These are phyloP conservation scores for Lasioglossum albipes DNA, from an alignment of 1,140 invertebrate species.

Conservation along the genomic window DNA sequence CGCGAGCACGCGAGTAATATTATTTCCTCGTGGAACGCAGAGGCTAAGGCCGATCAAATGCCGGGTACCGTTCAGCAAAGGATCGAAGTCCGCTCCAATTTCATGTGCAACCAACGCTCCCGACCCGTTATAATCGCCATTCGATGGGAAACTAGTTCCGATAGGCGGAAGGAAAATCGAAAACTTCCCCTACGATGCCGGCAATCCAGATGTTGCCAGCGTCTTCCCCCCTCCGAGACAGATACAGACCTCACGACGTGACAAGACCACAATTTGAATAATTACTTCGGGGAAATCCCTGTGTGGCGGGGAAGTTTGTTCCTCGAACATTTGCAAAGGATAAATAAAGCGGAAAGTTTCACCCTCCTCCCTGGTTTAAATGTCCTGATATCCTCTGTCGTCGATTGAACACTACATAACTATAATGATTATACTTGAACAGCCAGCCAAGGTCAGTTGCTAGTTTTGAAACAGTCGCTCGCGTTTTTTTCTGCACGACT, in stretches of 20 bases:
- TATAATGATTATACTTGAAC: too few relatives aligned
- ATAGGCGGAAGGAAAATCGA: conserved; percentile 40
- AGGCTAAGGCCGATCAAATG: conserved; percentile 53
- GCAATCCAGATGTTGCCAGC: conserved; percentile 33
- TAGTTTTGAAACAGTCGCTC: not conserved
- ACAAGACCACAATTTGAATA: not conserved
- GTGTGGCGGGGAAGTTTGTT: too few relatives aligned
- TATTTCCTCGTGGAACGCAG: conserved; percentile 51
- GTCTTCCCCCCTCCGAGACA: conserved; percentile 14
- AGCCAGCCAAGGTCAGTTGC: not conserved
- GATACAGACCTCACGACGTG: conserved; percentile 20
- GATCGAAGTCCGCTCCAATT: conserved; percentile 65
- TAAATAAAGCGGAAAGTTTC: too few relatives aligned
- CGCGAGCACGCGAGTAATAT: conserved; percentile 41
- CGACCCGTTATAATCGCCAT: conserved; percentile 54
- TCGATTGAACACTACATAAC: too few relatives aligned
- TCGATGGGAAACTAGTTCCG: conserved; percentile 40
- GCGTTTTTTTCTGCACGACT: not conserved
- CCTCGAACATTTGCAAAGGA: too few relatives aligned
- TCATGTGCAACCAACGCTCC: conserved; percentile 52
- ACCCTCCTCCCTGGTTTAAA: too few relatives aligned
- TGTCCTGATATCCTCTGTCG: too few relatives aligned
- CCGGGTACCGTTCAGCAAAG: conserved; percentile 59
- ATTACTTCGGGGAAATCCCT: too few relatives aligned
- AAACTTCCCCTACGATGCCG: conserved; percentile 36